Evolutionary conservation across 2,113 vertebrate genomes (phyloP), one percentile per base, ranked within the genome.

Genomic region (Pica pica): DNA sequence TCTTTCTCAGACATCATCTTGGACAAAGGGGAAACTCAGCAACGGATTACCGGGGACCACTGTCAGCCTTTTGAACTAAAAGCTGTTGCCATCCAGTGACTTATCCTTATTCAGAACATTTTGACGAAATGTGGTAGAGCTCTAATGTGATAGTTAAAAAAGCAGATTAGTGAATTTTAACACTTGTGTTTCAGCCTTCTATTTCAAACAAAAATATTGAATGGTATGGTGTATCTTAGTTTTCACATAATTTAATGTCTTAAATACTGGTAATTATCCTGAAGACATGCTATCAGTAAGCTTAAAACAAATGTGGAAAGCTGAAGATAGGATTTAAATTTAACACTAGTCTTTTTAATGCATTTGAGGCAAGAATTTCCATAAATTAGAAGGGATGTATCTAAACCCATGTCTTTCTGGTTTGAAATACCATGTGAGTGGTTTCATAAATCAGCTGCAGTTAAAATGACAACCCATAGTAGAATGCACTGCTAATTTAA

Each of bases 301-400:
- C 76, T 83, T 90, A 86, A 95, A 94, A 83, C 75, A 95, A 86
- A 89, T 65, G 28, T 52, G 60, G 49, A 86, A 86, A 68, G 64
- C 64, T 89, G 64, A 89, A 93, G 73, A 81, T 49, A 68, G 76
- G 68, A 95, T 93, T 96, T 92, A 86, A 91, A 92, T 95, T 74
- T 83, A 88, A 93, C 60, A 70, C 7, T 77, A 33, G n/a, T 67
- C 67, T 81, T 88, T 73, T 86, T 81, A 88, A 95, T 90, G 85
- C 46, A 50, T 83, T 79, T 86, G 63, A 83, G 71, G 26, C 47
- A 86, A 91, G 71, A 81, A 91, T 87, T 96, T 95, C 61, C 87
- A 93, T 96, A 95, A 94, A 95, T 89, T 92, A 91, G 50, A 81
- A 70, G 52, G 73, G 52, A 23, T 81, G 20, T 74, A 57, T 70